phyloP scores from a whole-genome alignment of 2,888 invertebrate genomes.

The Seira musarum region DNA sequence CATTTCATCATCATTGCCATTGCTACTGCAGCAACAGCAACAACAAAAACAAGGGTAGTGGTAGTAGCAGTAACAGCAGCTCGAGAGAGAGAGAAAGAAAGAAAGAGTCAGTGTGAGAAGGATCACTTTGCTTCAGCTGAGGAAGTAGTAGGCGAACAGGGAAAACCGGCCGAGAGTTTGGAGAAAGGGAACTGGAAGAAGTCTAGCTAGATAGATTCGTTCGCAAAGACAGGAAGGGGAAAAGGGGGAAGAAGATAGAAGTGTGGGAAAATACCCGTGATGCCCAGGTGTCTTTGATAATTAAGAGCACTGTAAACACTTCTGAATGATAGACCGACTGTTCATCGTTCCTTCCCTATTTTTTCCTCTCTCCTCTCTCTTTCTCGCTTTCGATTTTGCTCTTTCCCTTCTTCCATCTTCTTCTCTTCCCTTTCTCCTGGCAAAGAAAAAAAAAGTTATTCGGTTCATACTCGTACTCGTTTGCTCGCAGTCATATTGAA shows the following conservation, averaged over 20 bases:
- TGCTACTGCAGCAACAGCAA: too few relatives aligned
- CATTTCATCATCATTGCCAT: too few relatives aligned
- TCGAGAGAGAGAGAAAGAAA: too few relatives aligned
- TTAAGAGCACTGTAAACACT: slow-evolving; percentile 70
- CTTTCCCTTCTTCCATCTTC: slow-evolving; percentile 30
- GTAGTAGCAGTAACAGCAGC: too few relatives aligned
- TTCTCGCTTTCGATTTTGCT: slow-evolving; percentile 41
- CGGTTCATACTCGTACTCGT: neutral
- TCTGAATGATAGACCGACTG: slow-evolving; percentile 67
- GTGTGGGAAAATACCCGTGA: slow-evolving; percentile 70
- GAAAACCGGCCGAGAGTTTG: too few relatives aligned
- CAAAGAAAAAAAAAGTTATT: neutral
- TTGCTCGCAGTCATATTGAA: slow-evolving; percentile 28
- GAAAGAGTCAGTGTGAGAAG: too few relatives aligned
- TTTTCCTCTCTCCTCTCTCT: slow-evolving; percentile 31
- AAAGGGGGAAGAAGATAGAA: slow-evolving; percentile 67
- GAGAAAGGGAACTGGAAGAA: neutral
- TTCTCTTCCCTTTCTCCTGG: slow-evolving; percentile 15
- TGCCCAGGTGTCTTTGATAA: slow-evolving; percentile 70
- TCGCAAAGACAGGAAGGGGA: slow-evolving; percentile 17
- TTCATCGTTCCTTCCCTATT: slow-evolving; percentile 51
- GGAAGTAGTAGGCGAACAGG: too few relatives aligned
- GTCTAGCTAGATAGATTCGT: slow-evolving; percentile 18
- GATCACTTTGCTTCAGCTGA: too few relatives aligned
- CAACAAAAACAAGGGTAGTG: too few relatives aligned